Evolutionary conservation across 2,888 invertebrate species (phyloP), one percentile per base, ranked within the genome.

Genomic region (Chloroclysta siterata): DNA sequence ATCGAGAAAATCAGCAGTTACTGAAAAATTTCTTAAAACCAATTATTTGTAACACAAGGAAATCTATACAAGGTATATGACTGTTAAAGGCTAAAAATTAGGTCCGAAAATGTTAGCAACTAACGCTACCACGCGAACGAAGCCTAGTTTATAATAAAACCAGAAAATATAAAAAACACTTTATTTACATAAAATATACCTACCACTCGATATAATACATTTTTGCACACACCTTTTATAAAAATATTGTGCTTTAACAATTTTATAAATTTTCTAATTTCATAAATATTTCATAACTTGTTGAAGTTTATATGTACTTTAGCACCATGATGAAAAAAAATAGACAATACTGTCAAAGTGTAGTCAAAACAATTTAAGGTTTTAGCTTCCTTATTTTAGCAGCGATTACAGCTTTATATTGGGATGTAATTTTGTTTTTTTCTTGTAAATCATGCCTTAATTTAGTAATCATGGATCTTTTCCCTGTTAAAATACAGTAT

Each of bases 141-240:
- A 22, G 22, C 22, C 22, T 22, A 10, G n/a, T 29, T 14, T 33
- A 2, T 11, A 14, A 51, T 14, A 29, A 57, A 50, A 29, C 14
- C 6, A 57, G 17, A 33, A 0, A 5, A 33, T 51, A 58, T 17
- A 48, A 11, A 60, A 42, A 53, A 41, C 39, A 42, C 64, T 72
- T 70, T 72, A 72, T 72, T 72, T 69, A 71, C 67, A 69, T 65
- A 70, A 63, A 68, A 60, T 65, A 69, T 66, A 60, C 65, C 33
- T 61, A 54, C 42, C 47, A 46, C 54, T 46, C 8, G 6, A 64
- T 60, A 67, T 62, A 51, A 53, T 53, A 51, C 41, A 57, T 61
- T 63, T 51, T 39, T 54, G 59, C 54, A 66, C 53, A 61, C 63
- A 60, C 44, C 51, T 44, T 64, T 60, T 67, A 62, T 65, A 58